Percentiles rank a stretch among this genome's conserved stretches.
Evolutionary conservation across 2,888 invertebrate species (phyloP).

Genomic region (Xanthia icteritia): DNA sequence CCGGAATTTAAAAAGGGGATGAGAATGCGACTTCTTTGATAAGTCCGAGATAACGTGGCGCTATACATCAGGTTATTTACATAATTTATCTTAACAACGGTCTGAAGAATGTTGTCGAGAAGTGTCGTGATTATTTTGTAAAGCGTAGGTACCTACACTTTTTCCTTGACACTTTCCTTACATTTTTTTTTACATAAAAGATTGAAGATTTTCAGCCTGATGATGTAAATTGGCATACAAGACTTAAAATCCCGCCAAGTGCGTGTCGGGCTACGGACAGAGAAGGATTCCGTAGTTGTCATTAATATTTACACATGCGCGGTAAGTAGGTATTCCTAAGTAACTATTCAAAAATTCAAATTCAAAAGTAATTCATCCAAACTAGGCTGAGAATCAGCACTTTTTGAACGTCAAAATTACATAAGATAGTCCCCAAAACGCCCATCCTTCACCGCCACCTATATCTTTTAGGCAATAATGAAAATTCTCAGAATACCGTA

Average conservation of each 20-base stretch:
- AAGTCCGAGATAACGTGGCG: neutral
- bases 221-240: no score
- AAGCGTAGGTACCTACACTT: no score
- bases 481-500: no score
- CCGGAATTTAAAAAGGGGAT: neutral
- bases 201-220: neutral
- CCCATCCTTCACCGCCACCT: no score
- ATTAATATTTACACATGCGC: neutral
- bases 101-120: neutral
- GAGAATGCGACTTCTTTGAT: neutral
- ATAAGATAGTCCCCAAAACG: no score
- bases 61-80: slow-evolving; percentile 22
- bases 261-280: neutral
- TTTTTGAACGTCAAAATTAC: no score
- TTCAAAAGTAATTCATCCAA: no score
- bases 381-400: no score
- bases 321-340: no score
- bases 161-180: neutral
- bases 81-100: slow-evolving; percentile 11
- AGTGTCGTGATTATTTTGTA: no score
- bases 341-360: no score
- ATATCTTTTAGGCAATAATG: no score
- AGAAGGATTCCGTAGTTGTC: neutral
- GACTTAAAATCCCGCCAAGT: neutral
- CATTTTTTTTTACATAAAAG: neutral